Conservation (phyloP, 2,797 vertebrate species). For the Eupleurogrammus muticus region DNA sequence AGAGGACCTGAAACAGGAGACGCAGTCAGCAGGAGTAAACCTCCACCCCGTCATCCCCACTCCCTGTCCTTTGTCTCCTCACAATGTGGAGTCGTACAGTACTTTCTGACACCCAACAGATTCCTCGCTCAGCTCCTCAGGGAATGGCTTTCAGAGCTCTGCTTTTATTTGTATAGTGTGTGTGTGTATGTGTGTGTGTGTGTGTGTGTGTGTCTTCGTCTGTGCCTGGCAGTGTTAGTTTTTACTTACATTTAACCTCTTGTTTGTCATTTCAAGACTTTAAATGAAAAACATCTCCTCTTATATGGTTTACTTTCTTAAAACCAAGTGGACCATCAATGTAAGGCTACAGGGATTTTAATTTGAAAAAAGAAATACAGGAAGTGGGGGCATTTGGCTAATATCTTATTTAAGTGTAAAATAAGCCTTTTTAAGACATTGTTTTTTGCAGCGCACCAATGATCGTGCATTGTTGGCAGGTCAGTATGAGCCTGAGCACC, state of each 20-base stretch:
- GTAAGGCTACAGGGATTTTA: too few relatives aligned
- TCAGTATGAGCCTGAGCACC: neutral
- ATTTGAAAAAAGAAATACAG: neutral
- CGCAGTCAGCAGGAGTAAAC: conserved; percentile 37
- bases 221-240: conserved; percentile 1
- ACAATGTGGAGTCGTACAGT: conserved; percentile 63
- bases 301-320: neutral
- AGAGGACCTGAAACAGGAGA: conserved; percentile 72
- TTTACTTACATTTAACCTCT: conserved; percentile 33
- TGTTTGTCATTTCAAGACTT: conserved; percentile 17
- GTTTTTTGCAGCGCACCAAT: neutral
- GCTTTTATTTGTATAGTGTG: conserved; percentile 15
- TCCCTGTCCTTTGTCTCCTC: conserved; percentile 70
- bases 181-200: conserved; percentile 19
- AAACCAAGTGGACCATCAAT: neutral
- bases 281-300: too few relatives aligned
- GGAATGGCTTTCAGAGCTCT: conserved; percentile 14
- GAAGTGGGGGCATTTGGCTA: too few relatives aligned
- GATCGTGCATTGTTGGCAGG: neutral
- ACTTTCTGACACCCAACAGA: conserved; percentile 50
- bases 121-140: conserved; percentile 49
- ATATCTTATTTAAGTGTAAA: too few relatives aligned
- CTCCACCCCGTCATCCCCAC: conserved; percentile 55
- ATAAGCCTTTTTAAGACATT: neutral
- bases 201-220: conserved; percentile 10